These are phyloP conservation scores for Diaphora mendica DNA, from an alignment of 2,888 invertebrate genomes.

Conservation along the genomic window DNA sequence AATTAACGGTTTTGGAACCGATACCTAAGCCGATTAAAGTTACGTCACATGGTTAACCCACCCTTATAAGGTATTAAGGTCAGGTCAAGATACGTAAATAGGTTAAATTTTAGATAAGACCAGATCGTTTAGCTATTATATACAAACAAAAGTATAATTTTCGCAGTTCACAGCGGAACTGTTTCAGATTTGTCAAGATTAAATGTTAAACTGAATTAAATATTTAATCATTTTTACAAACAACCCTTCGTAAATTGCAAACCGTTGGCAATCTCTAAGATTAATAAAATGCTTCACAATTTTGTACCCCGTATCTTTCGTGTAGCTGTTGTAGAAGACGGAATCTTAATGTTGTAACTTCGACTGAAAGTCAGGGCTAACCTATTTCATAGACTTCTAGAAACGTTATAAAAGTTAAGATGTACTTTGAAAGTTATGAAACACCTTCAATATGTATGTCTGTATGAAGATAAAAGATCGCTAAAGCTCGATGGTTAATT, in stretches of 20 bases:
- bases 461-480: not conserved
- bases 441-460: not conserved
- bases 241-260: slow-evolving; percentile 19
- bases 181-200: slow-evolving; percentile 37
- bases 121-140: not conserved
- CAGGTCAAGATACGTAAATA: slow-evolving; percentile 14
- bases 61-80: slow-evolving; percentile 15
- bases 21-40: slow-evolving; percentile 13
- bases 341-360: slow-evolving; percentile 7
- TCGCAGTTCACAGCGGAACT: slow-evolving; percentile 31
- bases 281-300: not conserved
- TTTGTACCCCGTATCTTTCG: not conserved
- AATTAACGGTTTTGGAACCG: not conserved
- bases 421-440: not conserved
- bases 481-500: not conserved
- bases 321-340: not conserved
- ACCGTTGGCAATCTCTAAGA: not conserved
- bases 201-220: slow-evolving; percentile 19
- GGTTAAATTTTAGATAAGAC: slow-evolving; percentile 1
- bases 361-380: slow-evolving; percentile 10
- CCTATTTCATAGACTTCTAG: slow-evolving; percentile 4
- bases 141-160: slow-evolving; percentile 18
- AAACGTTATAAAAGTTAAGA: not conserved
- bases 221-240: slow-evolving; percentile 30
- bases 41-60: slow-evolving; percentile 18